These are phyloP conservation scores for Beroe forskalii DNA, from an alignment of 37 sponge, comb jelly and placozoan species.

Conservation along the genomic window DNA sequence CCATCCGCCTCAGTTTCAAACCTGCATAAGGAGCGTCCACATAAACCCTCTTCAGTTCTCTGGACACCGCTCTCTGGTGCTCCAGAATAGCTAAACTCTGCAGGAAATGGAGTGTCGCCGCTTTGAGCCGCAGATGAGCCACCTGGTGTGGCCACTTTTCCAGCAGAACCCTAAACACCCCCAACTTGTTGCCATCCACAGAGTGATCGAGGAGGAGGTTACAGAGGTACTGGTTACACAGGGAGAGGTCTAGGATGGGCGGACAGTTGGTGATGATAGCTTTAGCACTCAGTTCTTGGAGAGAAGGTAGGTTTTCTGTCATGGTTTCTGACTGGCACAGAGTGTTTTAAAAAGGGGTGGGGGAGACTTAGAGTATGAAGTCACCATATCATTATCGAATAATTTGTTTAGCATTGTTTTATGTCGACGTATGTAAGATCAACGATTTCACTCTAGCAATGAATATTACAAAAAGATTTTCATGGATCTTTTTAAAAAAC, in stretches of 20 bases:
- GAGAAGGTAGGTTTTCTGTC: too few relatives aligned
- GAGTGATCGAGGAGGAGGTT: not conserved
- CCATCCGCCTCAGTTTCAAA: not conserved
- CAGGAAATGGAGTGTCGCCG: not conserved
- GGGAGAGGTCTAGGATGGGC: not conserved
- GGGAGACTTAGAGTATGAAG: too few relatives aligned
- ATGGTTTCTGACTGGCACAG: too few relatives aligned
- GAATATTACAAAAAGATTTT: too few relatives aligned
- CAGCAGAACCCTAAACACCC: not conserved
- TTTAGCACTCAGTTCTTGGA: not conserved
- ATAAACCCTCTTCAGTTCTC: not conserved
- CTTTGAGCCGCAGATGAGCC: not conserved
- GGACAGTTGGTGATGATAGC: not conserved
- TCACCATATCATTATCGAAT: too few relatives aligned
- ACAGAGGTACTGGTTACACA: slow-evolving; percentile 7
- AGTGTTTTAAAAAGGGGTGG: too few relatives aligned
- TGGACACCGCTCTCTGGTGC: slow-evolving; percentile 28
- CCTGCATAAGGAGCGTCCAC: slow-evolving; percentile 62
- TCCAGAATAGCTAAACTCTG: slow-evolving; percentile 41
- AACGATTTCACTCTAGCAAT: too few relatives aligned
- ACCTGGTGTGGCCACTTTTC: slow-evolving; percentile 20
- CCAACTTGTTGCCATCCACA: not conserved
- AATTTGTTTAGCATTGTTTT: too few relatives aligned
- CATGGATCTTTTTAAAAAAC: too few relatives aligned
- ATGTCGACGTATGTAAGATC: too few relatives aligned